Percentiles rank a stretch among this genome's conserved stretches.
Conservation (phyloP, 2,797 vertebrate genomes). For the Threskiornis aethiopicus region DNA sequence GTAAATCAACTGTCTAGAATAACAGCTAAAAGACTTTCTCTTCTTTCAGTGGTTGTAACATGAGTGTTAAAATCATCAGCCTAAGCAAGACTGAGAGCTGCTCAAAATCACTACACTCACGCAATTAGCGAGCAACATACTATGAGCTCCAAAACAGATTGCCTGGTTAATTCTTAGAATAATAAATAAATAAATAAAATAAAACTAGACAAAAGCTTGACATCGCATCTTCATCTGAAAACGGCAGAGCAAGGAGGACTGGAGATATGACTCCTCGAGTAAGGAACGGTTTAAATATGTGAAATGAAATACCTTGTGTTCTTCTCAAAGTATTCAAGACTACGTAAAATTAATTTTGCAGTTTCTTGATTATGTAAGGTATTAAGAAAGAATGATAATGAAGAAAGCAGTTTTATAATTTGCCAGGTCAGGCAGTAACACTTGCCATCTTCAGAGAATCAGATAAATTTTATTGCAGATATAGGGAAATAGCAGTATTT, state of each 20-base stretch:
- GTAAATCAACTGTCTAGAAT: neutral
- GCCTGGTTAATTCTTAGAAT: neutral
- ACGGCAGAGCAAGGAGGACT: neutral
- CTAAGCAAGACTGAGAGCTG: neutral
- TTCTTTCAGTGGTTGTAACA: neutral
- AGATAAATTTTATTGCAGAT: neutral
- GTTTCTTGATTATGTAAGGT: neutral
- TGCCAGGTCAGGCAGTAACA: neutral
- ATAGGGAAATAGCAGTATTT: neutral
- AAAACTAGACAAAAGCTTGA: neutral
- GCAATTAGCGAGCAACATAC: neutral
- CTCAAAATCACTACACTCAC: neutral
- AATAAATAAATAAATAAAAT: neutral
- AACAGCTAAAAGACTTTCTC: neutral
- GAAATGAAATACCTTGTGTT: neutral
- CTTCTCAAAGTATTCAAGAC: neutral
- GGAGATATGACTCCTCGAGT: accelerated
- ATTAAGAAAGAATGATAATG: neutral
- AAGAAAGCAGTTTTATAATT: neutral
- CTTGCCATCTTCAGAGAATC: neutral
- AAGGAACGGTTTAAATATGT: neutral
- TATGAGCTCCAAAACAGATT: neutral
- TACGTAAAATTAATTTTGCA: neutral
- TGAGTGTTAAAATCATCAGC: neutral
- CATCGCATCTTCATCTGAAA: neutral